Evolutionary conservation across 2,888 invertebrate species (phyloP).

Genomic region (Notodonta dromedarius): DNA sequence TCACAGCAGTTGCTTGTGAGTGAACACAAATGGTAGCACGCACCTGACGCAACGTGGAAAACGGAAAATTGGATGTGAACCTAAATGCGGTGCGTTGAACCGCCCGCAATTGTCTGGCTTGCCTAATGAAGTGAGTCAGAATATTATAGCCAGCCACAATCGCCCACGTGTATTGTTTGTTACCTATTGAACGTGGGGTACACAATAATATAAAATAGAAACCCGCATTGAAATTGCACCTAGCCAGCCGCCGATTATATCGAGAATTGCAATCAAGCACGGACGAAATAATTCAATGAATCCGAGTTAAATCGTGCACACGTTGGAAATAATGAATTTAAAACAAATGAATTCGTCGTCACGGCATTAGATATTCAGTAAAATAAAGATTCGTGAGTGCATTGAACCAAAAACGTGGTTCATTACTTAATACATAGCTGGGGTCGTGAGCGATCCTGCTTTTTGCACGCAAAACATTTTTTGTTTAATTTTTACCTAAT

Average conservation of each 20-base stretch:
- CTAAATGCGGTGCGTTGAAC: constrained; percentile 70
- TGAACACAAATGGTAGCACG: constrained; percentile 33
- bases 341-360: constrained; percentile 69
- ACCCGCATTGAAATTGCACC: constrained; percentile 37
- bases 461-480: constrained; percentile 69
- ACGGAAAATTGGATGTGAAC: constrained; percentile 66
- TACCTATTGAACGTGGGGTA: constrained; percentile 37
- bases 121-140: constrained; percentile 52
- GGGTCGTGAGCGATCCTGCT: constrained; percentile 68
- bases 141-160: constrained; percentile 38
- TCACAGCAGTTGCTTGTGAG: constrained; percentile 20
- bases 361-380: constrained; percentile 68
- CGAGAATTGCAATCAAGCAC: constrained; percentile 8
- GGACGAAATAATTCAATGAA: constrained; percentile 23
- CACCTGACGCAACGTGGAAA: constrained; percentile 61
- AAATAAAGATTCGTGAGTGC: constrained; percentile 78
- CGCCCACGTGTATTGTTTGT: constrained; percentile 46
- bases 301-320: constrained; percentile 51
- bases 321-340: constrained; percentile 60
- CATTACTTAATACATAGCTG: constrained; percentile 73
- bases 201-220: constrained; percentile 32
- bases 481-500: constrained; percentile 61
- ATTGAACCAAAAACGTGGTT: constrained; percentile 81
- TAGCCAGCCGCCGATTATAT: constrained; percentile 4
- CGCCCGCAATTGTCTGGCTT: constrained; percentile 52